Conservation (phyloP, 1,140 invertebrate genomes). For the Thrips palmi region DNA sequence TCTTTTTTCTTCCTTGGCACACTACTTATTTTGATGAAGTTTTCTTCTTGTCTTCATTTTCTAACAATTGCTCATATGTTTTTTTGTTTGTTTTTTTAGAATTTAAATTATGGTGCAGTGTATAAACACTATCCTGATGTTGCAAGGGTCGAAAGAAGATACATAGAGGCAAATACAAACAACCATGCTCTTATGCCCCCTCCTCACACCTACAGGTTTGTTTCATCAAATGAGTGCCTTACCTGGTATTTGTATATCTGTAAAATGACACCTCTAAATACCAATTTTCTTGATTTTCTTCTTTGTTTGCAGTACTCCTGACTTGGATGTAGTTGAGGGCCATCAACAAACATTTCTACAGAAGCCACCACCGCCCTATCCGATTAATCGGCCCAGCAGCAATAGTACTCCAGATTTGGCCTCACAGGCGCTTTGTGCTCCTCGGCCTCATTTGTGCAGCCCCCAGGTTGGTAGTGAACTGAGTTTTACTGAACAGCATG, state of each 20-base stretch:
- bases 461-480: conserved; percentile 15
- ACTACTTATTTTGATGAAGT: conserved; percentile 5
- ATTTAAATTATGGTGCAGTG: conserved; percentile 2
- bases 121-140: conserved; percentile 20
- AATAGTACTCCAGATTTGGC: conserved; percentile 68
- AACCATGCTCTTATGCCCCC: conserved; percentile 12
- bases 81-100: not conserved
- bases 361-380: conserved; percentile 70
- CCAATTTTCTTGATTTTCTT: not conserved
- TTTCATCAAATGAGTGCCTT: conserved; percentile 1
- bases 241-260: conserved; percentile 13
- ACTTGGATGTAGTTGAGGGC: conserved; percentile 28
- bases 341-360: conserved; percentile 48
- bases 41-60: too few species aligned
- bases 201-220: conserved; percentile 17
- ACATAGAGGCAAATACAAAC: conserved; percentile 14
- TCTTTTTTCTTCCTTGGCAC: conserved; percentile 23
- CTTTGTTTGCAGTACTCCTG: conserved; percentile 24
- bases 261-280: not conserved
- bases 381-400: conserved; percentile 45
- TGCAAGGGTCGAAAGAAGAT: conserved; percentile 16
- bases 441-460: conserved; percentile 16
- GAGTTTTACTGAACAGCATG: not conserved
- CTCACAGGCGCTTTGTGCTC: conserved; percentile 16
- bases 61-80: not conserved